Evolutionary conservation across 1,140 invertebrate genomes (phyloP).

Genomic region (Lucilia cuprina): DNA sequence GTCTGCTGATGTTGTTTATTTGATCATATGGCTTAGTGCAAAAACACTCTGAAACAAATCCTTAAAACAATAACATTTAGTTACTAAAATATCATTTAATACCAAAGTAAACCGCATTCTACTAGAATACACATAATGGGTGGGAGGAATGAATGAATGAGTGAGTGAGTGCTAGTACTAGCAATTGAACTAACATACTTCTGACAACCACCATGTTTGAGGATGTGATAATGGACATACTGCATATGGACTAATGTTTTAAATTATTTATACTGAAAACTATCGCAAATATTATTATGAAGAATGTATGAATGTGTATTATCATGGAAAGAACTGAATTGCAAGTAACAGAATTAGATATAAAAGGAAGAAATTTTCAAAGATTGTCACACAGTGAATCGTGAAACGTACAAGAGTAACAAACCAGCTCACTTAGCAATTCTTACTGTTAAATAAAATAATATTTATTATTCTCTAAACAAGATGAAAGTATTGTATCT

Average conservation of each 20-base stretch:
- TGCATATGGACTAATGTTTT: neutral
- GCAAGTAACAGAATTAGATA: neutral
- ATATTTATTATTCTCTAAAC: neutral
- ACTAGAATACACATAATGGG: too few species aligned
- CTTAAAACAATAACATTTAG: constrained; percentile 13
- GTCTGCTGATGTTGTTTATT: neutral
- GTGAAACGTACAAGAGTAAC: neutral
- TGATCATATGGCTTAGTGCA: constrained; percentile 29
- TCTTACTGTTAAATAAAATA: neutral
- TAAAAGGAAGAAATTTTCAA: neutral
- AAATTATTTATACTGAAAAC: neutral
- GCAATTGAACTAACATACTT: too few species aligned
- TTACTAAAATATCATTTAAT: neutral
- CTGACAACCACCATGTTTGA: too few species aligned
- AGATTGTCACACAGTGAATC: neutral
- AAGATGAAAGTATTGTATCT: constrained; percentile 35
- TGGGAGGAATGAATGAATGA: neutral
- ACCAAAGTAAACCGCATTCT: neutral
- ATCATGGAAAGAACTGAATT: neutral
- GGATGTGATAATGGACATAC: neutral
- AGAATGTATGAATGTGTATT: neutral
- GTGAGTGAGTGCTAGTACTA: too few species aligned
- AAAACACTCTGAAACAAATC: neutral
- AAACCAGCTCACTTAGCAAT: neutral
- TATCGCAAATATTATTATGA: too few species aligned